Base-by-base conservation (phyloP, 2,888 invertebrate genomes). In the Mellilla xanthometata region DNA sequence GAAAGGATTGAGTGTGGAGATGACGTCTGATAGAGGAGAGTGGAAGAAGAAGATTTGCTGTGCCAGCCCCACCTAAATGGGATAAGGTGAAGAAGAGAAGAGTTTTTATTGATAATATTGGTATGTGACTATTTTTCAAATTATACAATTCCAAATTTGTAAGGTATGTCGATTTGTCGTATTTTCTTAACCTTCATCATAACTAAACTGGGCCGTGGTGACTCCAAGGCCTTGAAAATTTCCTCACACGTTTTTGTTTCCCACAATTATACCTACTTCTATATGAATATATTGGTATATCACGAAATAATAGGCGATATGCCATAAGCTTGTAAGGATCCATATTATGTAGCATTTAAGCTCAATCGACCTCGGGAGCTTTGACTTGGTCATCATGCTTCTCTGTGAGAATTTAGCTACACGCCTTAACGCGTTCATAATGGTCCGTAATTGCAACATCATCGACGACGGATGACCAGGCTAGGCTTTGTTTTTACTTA, bases 331-430 rank as follows among this genome's bases (percentile, higher is more conserved):
- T 50, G 65, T 67, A 4, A 72, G 60, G 74, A 61, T 69, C 65
- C 64, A 70, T 72, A 72, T 78, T 76, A 80, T 77, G 77, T 67
- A 70, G 67, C 73, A 69, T 78, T 80, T 80, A 79, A 76, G 72
- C 65, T n/a, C n/a, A n/a, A 72, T 65, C 66, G 71, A 73, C 69
- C 76, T 73, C 69, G 65, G 68, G 66, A 64, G 71, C 68, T 3
- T 26, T 3, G 7, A 5, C 71, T 38, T n/a, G 75, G 71, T 69
- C 76, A n/a, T n/a, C n/a, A n/a, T n/a, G n/a, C 68, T 78, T 80
- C 75, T 74, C 63, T 77, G n/a, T n/a, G n/a, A 76, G 80, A 81
- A 81, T 81, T 39, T 34, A 33, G 15, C 81, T 82, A 78, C 78
- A 77, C 52, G 48, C 49, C 76, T 75, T 72, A 64, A 60, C 62